Conservation (phyloP, 1,140 invertebrate species). For the Megalopta genalis region DNA sequence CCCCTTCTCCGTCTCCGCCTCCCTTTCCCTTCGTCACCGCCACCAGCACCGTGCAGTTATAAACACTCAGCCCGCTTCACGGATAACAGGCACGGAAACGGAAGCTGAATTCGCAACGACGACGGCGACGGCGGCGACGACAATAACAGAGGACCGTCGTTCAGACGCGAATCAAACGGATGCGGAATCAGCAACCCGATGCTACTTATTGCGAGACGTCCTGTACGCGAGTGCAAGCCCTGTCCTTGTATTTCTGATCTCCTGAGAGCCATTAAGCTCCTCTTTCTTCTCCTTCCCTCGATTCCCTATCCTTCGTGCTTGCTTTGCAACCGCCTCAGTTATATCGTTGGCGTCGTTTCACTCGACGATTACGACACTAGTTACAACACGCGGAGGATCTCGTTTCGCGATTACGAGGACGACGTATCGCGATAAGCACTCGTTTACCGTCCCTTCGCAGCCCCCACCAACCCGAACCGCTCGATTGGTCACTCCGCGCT, state of each 20-base stretch:
- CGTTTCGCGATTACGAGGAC: conserved; percentile 9
- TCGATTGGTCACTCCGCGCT: conserved; percentile 65
- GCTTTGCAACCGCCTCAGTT: not conserved
- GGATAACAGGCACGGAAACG: conserved; percentile 62
- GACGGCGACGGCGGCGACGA: not conserved
- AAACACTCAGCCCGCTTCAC: conserved; percentile 58
- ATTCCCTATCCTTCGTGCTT: conserved; percentile 14
- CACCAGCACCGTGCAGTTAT: conserved; percentile 60
- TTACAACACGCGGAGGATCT: conserved; percentile 2
- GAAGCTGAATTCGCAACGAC: conserved; percentile 28
- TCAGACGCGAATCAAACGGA: conserved; percentile 21
- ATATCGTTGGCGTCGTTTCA: not conserved
- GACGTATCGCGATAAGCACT: conserved; percentile 24
- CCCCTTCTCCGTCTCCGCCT: conserved; percentile 33
- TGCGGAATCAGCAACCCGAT: conserved; percentile 11
- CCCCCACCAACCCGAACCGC: conserved; percentile 50
- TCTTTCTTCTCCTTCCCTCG: conserved; percentile 58
- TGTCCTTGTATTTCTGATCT: conserved; percentile 50
- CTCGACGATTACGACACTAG: conserved; percentile 10
- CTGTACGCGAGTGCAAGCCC: conserved; percentile 46
- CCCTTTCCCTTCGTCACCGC: conserved; percentile 51
- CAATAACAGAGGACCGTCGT: conserved; percentile 9
- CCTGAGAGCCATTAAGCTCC: conserved; percentile 78
- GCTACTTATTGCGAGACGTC: conserved; percentile 36
- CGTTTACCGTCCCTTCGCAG: conserved; percentile 47